Evolutionary conservation across 2,888 invertebrate genomes (phyloP), one percentile per base, ranked within the genome.

Genomic region (Xestia sexstrigata): DNA sequence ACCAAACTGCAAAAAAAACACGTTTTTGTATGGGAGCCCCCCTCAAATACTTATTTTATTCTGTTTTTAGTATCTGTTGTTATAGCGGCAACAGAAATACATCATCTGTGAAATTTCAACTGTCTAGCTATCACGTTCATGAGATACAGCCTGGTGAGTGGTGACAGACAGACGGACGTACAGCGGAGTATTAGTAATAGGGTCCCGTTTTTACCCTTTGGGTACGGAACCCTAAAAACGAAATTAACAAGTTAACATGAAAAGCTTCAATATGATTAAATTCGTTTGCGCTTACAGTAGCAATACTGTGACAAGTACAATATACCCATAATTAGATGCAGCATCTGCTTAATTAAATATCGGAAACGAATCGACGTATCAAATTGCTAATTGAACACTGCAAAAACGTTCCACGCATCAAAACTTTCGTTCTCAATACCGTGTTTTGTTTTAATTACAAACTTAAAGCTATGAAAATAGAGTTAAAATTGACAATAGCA

Each of bases 361-460:
- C 90, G 89, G 91, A 91, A 89, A 82, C 84, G 78, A 87, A 86
- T 89, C 83, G 81, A 84, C 82, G 82, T 87, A 89, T 92, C 89
- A 89, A 93, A 92, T 93, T 93, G 92, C 92, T 90, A 93, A 94
- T 93, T 89, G 86, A 89, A 89, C 87, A 86, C 88, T 88, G 82
- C 81, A 84, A 90, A 91, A 92, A 73, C 91, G 86, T 91, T 93
- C 89, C 91, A 90, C 89, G 89, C 90, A 87, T 91, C 90, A 90
- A 91, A 90, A 93, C 94, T 94, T 95, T 94, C 94, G 88, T 93
- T 94, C 90, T 93, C 91, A 89, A 91, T 89, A 88, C 74, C 74
- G 76, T 65, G 62, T 62, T 67, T 70, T 70, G 63, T 66, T 79
- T 67, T 17, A 79, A 73, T 67, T 49, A 45, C 49, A 68, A 30